phyloP scores from a whole-genome alignment of 2,113 vertebrate species.

The Melanotaenia duboulayi region DNA sequence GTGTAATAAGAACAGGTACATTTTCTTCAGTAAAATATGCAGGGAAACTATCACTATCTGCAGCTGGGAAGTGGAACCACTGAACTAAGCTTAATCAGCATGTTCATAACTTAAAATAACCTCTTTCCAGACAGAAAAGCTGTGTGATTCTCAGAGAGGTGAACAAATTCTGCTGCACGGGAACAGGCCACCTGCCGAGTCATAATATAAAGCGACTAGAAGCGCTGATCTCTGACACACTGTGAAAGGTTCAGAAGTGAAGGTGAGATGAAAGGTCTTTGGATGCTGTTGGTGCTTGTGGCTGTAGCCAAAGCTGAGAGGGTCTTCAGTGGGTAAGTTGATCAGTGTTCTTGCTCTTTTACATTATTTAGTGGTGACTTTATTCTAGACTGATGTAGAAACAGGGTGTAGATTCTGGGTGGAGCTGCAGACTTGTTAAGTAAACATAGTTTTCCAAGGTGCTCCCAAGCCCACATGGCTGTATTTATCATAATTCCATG shows the following conservation, averaged over 20 bases:
- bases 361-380: background rate
- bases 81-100: conserved; percentile 32
- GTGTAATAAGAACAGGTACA: background rate
- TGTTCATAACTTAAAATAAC: conserved; percentile 37
- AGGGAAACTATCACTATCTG: conserved; percentile 45
- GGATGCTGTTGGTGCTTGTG: conserved; percentile 60
- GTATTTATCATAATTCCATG: too few relatives aligned
- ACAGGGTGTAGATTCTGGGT: too few relatives aligned
- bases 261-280: conserved; percentile 62
- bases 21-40: background rate
- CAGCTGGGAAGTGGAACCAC: conserved; percentile 52
- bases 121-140: background rate
- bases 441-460: too few relatives aligned
- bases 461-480: too few relatives aligned
- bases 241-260: background rate
- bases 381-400: background rate
- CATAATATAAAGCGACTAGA: conserved; percentile 4
- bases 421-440: too few relatives aligned
- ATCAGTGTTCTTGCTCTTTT: background rate
- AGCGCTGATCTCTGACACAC: background rate
- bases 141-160: conserved; percentile 5
- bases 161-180: conserved; percentile 2
- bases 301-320: conserved; percentile 56
- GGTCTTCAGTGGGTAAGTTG: conserved; percentile 73
- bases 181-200: conserved; percentile 57